These are phyloP conservation scores for Andrena haemorrhoa DNA, from an alignment of 2,888 invertebrate genomes.

Conservation along the genomic window DNA sequence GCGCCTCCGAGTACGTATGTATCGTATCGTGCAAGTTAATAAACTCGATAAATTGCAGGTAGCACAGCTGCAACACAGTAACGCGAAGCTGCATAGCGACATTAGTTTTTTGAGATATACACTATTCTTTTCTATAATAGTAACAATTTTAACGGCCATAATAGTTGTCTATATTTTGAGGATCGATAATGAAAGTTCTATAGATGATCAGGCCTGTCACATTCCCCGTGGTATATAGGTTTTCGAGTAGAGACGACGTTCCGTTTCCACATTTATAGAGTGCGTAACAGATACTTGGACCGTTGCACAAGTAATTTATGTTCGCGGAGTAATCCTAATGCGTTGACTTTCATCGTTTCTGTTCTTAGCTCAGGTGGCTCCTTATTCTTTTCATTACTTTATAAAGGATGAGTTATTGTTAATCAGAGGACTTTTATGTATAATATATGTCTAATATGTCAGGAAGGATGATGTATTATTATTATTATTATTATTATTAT, in stretches of 20 bases:
- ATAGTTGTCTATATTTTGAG: constrained; percentile 85
- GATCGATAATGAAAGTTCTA: constrained; percentile 79
- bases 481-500: too few relatives aligned
- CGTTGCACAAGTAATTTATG: constrained; percentile 31
- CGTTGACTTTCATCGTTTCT: constrained; percentile 10
- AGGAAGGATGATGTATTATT: constrained; percentile 34
- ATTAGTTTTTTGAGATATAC: constrained; percentile 85
- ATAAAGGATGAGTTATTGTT: constrained; percentile 8
- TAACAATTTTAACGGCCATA: constrained; percentile 84
- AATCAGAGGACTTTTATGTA: constrained; percentile 33
- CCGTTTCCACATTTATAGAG: constrained; percentile 20
- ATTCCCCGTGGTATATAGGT: constrained; percentile 60
- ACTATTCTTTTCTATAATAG: constrained; percentile 85
- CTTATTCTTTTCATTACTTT: neutral
- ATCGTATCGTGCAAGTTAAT: constrained; percentile 6
- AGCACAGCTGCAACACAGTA: constrained; percentile 84
- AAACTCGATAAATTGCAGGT: constrained; percentile 76
- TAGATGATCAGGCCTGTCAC: constrained; percentile 76
- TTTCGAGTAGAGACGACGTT: constrained; percentile 25
- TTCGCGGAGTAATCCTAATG: constrained; percentile 32
- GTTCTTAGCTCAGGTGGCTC: constrained; percentile 9
- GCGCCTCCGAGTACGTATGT: neutral
- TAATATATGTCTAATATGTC: constrained; percentile 28
- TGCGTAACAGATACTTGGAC: constrained; percentile 20
- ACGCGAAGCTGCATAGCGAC: constrained; percentile 85